Percentiles rank a stretch among this genome's conserved stretches.
phyloP scores from a whole-genome alignment of 2,113 vertebrate genomes.

The Gobius niger region DNA sequence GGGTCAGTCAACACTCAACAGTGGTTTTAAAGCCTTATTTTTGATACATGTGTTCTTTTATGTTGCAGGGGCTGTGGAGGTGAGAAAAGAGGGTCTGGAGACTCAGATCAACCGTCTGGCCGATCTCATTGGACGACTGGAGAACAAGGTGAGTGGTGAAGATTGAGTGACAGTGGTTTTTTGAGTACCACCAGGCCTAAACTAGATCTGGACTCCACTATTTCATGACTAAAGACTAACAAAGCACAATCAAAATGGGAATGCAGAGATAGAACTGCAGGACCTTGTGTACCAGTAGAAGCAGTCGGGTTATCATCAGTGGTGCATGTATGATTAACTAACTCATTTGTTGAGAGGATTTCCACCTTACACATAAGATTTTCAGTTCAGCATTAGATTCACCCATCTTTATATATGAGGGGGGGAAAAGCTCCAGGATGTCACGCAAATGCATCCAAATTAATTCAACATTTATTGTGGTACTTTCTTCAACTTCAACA shows the following conservation, averaged over 20 bases:
- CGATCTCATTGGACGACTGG: conserved; percentile 90
- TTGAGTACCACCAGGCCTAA: no score
- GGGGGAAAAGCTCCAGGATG: neutral
- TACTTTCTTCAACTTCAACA: neutral
- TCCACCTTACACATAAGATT: neutral
- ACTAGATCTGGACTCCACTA: no score
- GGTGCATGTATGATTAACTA: neutral
- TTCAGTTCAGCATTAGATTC: neutral
- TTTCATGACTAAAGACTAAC: no score
- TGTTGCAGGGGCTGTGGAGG: conserved; percentile 75
- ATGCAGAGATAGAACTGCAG: no score
- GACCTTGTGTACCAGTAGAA: no score
- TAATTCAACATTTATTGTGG: neutral
- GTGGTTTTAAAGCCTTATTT: conserved; percentile 20
- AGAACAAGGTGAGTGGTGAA: conserved; percentile 84
- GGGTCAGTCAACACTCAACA: neutral
- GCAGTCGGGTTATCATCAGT: no score
- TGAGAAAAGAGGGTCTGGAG: conserved; percentile 89
- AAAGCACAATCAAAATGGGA: no score
- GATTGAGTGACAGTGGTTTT: neutral
- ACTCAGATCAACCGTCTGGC: conserved; percentile 91
- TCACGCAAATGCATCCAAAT: neutral
- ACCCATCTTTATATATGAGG: no score
- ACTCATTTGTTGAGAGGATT: neutral
- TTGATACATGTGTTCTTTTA: conserved; percentile 5